These are phyloP conservation scores for Melanostoma mellinum DNA, from an alignment of 2,888 invertebrate species.

Conservation along the genomic window DNA sequence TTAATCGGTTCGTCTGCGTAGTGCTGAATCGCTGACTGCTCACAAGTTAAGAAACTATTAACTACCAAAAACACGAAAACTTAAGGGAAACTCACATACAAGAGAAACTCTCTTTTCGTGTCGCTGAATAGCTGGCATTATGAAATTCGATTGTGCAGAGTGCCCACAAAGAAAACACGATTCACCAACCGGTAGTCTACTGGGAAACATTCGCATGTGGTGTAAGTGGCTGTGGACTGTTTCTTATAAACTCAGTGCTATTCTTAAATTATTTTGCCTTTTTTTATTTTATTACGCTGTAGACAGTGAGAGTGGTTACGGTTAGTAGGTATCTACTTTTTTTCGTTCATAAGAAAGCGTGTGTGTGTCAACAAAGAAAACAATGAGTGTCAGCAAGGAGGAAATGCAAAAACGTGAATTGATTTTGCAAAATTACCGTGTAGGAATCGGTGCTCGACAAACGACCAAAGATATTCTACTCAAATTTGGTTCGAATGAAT, in stretches of 20 bases:
- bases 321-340: neutral
- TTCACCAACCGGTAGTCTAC: slow-evolving; percentile 29
- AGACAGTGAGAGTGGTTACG: too few species aligned
- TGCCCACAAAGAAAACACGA: slow-evolving; percentile 26
- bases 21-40: too few species aligned
- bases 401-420: slow-evolving; percentile 40
- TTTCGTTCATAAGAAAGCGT: neutral
- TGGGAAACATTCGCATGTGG: neutral
- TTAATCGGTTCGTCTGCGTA: too few species aligned
- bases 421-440: slow-evolving; percentile 28
- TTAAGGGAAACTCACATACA: neutral
- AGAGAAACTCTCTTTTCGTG: slow-evolving; percentile 33
- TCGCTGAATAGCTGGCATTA: slow-evolving; percentile 60
- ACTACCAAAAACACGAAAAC: too few species aligned
- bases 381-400: slow-evolving; percentile 2
- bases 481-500: slow-evolving; percentile 15
- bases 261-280: neutral
- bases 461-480: neutral
- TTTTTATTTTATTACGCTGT: neutral
- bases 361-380: neutral
- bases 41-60: too few species aligned
- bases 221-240: too few species aligned
- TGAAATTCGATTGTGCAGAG: neutral
- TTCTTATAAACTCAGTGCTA: slow-evolving; percentile 23
- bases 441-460: neutral